Evolutionary conservation across 2,797 vertebrate species (phyloP).

Genomic region (Lutra lutra): DNA sequence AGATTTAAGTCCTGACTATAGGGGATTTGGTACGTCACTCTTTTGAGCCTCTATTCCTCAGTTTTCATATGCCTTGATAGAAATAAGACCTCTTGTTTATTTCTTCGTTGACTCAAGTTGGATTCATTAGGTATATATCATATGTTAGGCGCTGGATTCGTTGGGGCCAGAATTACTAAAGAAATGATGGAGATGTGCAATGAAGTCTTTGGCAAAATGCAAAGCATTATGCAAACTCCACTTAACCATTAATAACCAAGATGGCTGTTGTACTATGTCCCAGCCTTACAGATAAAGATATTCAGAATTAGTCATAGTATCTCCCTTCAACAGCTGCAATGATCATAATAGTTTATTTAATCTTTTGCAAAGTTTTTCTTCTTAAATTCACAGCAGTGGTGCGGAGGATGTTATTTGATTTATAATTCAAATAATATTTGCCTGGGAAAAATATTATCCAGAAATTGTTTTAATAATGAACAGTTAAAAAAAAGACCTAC

Average conservation of each 20-base stretch:
- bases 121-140: background rate
- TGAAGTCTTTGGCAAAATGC: background rate
- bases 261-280: background rate
- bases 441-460: background rate
- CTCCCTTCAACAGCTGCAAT: background rate
- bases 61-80: background rate
- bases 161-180: background rate
- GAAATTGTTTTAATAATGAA: constrained; percentile 37
- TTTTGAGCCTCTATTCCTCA: background rate
- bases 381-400: background rate
- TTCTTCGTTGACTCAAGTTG: background rate
- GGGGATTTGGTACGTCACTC: background rate
- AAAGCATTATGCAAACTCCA: background rate
- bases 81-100: background rate
- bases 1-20: background rate
- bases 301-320: background rate
- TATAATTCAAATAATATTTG: constrained; percentile 41
- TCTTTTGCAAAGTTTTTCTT: background rate
- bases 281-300: background rate
- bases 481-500: background rate
- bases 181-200: background rate
- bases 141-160: background rate
- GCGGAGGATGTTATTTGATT: background rate
- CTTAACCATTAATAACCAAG: background rate
- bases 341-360: background rate